These are phyloP conservation scores for Troides aeacus DNA, from an alignment of 2,888 invertebrate genomes.

Conservation along the genomic window DNA sequence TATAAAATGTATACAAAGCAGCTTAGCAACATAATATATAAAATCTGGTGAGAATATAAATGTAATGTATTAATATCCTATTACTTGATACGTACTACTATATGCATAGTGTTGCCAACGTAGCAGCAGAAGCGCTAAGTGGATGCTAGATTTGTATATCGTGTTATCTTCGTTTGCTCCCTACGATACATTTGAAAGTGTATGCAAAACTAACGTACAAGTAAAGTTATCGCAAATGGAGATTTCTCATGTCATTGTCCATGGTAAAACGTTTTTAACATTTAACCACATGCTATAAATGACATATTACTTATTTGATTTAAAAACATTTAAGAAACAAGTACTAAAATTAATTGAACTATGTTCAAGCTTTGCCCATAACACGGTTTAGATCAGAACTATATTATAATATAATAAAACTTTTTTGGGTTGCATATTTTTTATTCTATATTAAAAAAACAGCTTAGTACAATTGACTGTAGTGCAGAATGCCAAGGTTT, in stretches of 20 bases:
- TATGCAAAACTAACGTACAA: neutral
- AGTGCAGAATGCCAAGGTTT: too few relatives aligned
- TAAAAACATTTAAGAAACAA: too few relatives aligned
- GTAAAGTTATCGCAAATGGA: neutral
- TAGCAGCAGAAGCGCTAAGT: slow-evolving; percentile 29
- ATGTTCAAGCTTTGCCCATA: too few relatives aligned
- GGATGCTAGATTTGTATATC: slow-evolving; percentile 12
- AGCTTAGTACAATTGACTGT: too few relatives aligned
- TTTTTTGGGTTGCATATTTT: too few relatives aligned
- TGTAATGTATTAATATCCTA: slow-evolving; percentile 13
- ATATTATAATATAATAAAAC: too few relatives aligned
- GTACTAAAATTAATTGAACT: too few relatives aligned
- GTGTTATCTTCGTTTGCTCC: slow-evolving; percentile 2
- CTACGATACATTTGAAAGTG: slow-evolving; percentile 6
- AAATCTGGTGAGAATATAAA: neutral
- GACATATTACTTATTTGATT: too few relatives aligned
- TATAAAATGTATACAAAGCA: too few relatives aligned
- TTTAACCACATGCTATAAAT: too few relatives aligned
- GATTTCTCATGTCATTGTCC: neutral
- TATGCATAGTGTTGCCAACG: slow-evolving; percentile 31
- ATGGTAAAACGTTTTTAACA: neutral
- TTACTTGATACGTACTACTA: slow-evolving; percentile 4
- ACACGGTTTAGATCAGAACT: too few relatives aligned
- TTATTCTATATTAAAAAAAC: too few relatives aligned
- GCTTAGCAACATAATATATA: neutral